Conservation (phyloP, 1,140 invertebrate species). For the Drosophila sechellia region DNA sequence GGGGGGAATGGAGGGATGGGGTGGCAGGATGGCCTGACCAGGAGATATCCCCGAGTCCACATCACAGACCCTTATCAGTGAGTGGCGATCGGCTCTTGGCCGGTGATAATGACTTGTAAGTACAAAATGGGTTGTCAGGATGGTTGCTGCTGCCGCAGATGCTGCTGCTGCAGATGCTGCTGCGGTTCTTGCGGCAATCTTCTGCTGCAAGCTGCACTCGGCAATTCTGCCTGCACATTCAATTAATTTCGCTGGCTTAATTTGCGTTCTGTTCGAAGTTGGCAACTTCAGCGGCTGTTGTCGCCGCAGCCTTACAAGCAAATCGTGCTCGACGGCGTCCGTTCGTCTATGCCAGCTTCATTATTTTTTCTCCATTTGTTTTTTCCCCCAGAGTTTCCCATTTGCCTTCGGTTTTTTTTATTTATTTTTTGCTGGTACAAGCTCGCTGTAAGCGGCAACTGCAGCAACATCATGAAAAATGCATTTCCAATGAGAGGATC, state of each 20-base stretch:
- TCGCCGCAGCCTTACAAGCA: conserved; percentile 72
- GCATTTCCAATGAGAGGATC: conserved; percentile 77
- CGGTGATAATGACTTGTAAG: conserved; percentile 84
- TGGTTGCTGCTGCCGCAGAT: conserved; percentile 41
- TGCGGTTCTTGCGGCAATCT: conserved; percentile 32
- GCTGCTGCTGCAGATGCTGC: conserved; percentile 25
- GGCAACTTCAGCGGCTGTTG: conserved; percentile 42
- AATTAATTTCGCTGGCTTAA: conserved; percentile 81
- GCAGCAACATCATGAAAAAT: conserved; percentile 79
- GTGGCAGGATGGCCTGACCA: conserved; percentile 2
- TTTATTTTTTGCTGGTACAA: conserved; percentile 10
- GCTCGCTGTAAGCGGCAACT: conserved; percentile 48
- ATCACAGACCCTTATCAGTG: conserved; percentile 59
- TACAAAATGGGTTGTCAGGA: conserved; percentile 83
- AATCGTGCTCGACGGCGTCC: conserved; percentile 83
- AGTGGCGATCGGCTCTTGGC: conserved; percentile 54
- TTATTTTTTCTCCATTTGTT: conserved; percentile 67
- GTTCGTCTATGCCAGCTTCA: conserved; percentile 83
- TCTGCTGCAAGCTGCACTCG: conserved; percentile 29
- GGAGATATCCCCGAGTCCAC: conserved; percentile 17
- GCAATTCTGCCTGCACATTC: conserved; percentile 74
- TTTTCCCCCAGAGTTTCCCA: background rate
- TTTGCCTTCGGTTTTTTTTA: background rate
- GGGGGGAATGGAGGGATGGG: background rate
- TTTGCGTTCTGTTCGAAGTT: conserved; percentile 71